phyloP scores from a whole-genome alignment of 2,797 vertebrate genomes.

The Phrynocephalus vlangalii region DNA sequence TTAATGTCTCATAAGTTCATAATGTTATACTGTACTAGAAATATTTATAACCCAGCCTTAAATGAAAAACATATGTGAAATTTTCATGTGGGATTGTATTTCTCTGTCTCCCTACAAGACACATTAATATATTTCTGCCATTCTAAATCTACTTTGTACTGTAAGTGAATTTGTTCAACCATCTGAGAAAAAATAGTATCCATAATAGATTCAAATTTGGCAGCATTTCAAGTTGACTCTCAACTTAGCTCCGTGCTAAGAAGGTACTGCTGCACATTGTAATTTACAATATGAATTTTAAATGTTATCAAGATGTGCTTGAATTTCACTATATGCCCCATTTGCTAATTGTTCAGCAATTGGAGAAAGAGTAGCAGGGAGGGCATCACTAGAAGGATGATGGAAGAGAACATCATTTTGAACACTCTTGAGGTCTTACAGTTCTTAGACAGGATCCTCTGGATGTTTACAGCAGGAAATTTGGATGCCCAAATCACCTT shows the following conservation, averaged over 20 bases:
- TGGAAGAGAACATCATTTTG: neutral
- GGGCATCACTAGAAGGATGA: neutral
- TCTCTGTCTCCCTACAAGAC: neutral
- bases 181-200: neutral
- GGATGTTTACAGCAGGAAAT: neutral
- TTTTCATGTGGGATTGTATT: neutral
- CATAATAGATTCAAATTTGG: neutral
- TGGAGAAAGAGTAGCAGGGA: neutral
- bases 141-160: constrained; percentile 5
- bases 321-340: neutral
- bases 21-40: neutral
- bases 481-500: neutral
- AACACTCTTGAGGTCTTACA: neutral
- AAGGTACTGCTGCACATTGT: neutral
- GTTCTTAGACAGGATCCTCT: neutral
- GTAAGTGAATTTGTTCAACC: constrained; percentile 19
- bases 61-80: neutral
- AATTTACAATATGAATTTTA: constrained; percentile 14
- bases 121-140: neutral
- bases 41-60: neutral
- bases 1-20: neutral
- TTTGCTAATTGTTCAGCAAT: neutral
- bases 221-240: neutral
- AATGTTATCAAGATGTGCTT: constrained; percentile 20
- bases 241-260: neutral